phyloP scores from a whole-genome alignment of 2,888 invertebrate genomes.

The Masnerella sp. region DNA sequence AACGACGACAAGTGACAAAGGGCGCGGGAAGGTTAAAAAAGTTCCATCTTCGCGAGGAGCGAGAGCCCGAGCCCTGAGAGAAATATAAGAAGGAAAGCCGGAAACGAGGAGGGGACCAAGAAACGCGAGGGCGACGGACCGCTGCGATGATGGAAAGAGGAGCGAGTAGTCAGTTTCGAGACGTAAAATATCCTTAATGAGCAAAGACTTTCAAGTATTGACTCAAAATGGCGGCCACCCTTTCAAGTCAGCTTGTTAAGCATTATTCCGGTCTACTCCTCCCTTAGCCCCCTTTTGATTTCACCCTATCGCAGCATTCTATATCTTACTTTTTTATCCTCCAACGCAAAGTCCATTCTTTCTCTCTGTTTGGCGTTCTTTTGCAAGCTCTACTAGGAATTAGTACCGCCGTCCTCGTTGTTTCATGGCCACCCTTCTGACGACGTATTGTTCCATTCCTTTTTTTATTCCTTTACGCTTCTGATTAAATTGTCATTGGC shows the following conservation, averaged over 20 bases:
- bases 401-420: conserved; percentile 49
- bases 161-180: conserved; percentile 62
- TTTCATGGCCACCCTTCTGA: conserved; percentile 35
- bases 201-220: conserved; percentile 77
- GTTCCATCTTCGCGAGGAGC: conserved; percentile 46
- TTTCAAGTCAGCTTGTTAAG: conserved; percentile 77
- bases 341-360: conserved; percentile 53
- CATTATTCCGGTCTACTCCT: conserved; percentile 70
- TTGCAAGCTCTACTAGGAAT: conserved; percentile 37
- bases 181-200: conserved; percentile 77
- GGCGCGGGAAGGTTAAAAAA: conserved; percentile 55
- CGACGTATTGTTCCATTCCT: conserved; percentile 32
- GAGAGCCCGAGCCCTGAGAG: conserved; percentile 35
- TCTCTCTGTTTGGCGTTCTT: conserved; percentile 43
- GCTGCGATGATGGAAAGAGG: conserved; percentile 39
- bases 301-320: conserved; percentile 47
- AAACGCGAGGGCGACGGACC: conserved; percentile 38
- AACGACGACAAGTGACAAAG: conserved; percentile 53
- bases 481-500: conserved; percentile 45
- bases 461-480: conserved; percentile 21
- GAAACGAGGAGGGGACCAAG: conserved; percentile 39
- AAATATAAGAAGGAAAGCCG: conserved; percentile 67
- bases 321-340: conserved; percentile 65
- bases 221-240: conserved; percentile 76
- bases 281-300: conserved; percentile 51